Conservation (phyloP, 2,113 vertebrate species). For the Siniperca knerii region DNA sequence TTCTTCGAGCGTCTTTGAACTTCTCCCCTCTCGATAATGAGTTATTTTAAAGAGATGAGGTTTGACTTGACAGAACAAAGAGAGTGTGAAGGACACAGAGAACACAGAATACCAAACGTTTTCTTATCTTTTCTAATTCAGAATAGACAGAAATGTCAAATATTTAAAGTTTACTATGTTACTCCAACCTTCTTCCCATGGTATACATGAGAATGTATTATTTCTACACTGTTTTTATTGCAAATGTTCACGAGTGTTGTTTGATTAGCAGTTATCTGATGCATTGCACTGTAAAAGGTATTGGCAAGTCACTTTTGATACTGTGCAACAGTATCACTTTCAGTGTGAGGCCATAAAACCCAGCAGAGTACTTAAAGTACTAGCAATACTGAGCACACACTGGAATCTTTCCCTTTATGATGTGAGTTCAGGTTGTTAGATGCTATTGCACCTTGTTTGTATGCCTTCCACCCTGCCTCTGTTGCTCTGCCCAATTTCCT, state of each 20-base stretch:
- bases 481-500: constrained; percentile 56
- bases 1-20: constrained; percentile 75
- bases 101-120: constrained; percentile 57
- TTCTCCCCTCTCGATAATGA: constrained; percentile 72
- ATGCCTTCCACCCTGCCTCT: constrained; percentile 50
- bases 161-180: constrained; percentile 8
- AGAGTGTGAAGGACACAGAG: constrained; percentile 58
- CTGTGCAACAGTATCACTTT: background rate
- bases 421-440: constrained; percentile 25
- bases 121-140: constrained; percentile 43
- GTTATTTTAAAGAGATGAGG: constrained; percentile 71
- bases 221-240: background rate
- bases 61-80: constrained; percentile 75
- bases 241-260: background rate
- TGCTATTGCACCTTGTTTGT: constrained; percentile 52
- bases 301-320: background rate
- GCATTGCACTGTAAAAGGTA: background rate
- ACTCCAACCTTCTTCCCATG: background rate
- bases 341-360: constrained; percentile 9
- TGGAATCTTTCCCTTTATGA: constrained; percentile 15
- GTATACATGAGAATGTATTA: background rate
- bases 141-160: constrained; percentile 28
- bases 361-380: background rate
- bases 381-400: background rate
- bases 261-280: background rate